Base-by-base conservation (phyloP, 2,797 vertebrate species). In the Taeniopygia guttata region DNA sequence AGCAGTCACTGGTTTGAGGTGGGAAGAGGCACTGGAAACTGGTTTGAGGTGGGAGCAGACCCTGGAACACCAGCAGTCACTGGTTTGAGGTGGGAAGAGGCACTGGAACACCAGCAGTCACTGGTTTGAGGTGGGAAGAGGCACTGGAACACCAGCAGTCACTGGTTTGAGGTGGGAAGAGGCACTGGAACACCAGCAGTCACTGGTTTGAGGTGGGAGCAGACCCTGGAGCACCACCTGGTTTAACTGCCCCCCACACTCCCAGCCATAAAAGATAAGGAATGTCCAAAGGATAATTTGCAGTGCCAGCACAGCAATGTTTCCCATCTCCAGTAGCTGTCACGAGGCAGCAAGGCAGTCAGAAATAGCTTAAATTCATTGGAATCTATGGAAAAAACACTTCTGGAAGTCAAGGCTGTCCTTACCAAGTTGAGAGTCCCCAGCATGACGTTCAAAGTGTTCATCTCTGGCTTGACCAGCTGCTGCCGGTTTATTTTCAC, bases 401-500 rank as follows among this genome's bases (percentile, higher is more conserved):
- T 21, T 10, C 8, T 38, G 38, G 9, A 88, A 54, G 45, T 16
- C 8, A 25, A 52, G 16, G 29, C 18, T 74, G 27, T 32, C 63
- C 98, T 97, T 96, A 99, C 99, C 98, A 99, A 95, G 97, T 99
- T 99, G 7, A 99, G 98, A 11, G 99, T 99, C 68, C 99, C 99
- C 96, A 99, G 98, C 99, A 99, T 99, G 96, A 99, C 99, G 21
- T 99, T 99, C 90, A 99, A 96, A 2, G 99, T 99, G 98, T 99
- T 99, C 99, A 99, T 99, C 97, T 99, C 99, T 4, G 99, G 99
- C 95, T 98, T 99, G 89, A 99, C 99, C 87, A 99, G 96, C 97
- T 99, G 99, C 95, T 99, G 99, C 64, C 99, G 97, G 93, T 99
- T 99, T 93, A 99, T 98, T 96, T 99, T 99, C 96, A 99, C 99